Conservation (phyloP, 2,888 invertebrate species). For the Campoplex capitator region DNA sequence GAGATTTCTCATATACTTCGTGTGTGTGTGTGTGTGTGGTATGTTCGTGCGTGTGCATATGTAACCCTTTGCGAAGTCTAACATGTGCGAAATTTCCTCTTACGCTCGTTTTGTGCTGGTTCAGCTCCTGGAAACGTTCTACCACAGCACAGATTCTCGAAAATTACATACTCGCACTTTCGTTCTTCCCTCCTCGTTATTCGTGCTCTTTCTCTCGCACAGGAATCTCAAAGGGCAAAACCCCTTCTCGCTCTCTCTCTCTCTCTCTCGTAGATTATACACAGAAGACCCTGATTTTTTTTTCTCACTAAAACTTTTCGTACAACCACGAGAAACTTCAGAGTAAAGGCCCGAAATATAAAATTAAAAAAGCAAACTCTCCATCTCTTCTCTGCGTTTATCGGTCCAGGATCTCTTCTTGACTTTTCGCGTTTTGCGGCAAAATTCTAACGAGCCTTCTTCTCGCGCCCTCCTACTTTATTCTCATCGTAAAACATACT, state of each 20-base stretch:
- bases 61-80: slow-evolving; percentile 46
- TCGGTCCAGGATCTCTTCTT: not conserved
- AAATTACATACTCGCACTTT: slow-evolving; percentile 56
- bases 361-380: slow-evolving; percentile 1
- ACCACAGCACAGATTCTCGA: slow-evolving; percentile 50
- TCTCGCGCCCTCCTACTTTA: not conserved
- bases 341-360: slow-evolving; percentile 7
- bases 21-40: not conserved
- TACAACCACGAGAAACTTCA: slow-evolving; percentile 18
- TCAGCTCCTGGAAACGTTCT: slow-evolving; percentile 61
- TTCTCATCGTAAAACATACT: not conserved
- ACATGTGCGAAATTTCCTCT: slow-evolving; percentile 53
- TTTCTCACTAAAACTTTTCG: slow-evolving; percentile 29
- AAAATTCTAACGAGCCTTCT: slow-evolving; percentile 5
- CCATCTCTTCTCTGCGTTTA: not conserved
- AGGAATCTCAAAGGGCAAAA: not conserved
- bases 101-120: slow-evolving; percentile 23
- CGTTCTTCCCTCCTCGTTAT: not conserved
- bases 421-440: not conserved
- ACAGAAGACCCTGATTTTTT: slow-evolving; percentile 37
- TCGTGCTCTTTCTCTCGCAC: slow-evolving; percentile 2
- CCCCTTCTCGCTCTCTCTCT: not conserved
- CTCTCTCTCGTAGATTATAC: slow-evolving; percentile 40
- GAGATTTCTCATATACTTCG: slow-evolving; percentile 55
- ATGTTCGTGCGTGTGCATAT: not conserved